phyloP scores from a whole-genome alignment of 2,113 vertebrate genomes.

The Oxyura jamaicensis region DNA sequence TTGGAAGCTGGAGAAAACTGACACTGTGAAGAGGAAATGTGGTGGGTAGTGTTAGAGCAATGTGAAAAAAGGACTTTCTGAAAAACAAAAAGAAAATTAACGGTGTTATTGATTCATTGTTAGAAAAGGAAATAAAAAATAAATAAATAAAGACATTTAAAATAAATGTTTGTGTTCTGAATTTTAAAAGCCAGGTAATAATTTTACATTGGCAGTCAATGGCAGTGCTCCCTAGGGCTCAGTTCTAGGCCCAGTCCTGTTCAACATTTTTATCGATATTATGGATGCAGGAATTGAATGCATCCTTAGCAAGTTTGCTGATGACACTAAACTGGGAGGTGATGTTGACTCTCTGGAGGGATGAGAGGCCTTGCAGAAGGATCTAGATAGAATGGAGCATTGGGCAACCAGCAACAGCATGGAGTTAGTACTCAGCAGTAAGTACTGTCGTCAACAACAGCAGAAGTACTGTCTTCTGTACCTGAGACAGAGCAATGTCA shows the following conservation, averaged over 20 bases:
- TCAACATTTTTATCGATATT: background rate
- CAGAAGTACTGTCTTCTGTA: too few species aligned
- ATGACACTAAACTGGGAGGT: too few species aligned
- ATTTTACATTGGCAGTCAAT: background rate
- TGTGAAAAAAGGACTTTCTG: background rate
- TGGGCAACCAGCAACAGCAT: too few species aligned
- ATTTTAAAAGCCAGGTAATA: background rate
- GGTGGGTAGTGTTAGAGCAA: background rate
- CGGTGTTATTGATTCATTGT: background rate
- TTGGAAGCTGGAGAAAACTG: background rate
- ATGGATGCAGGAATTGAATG: background rate
- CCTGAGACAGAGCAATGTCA: too few species aligned
- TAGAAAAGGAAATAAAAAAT: background rate
- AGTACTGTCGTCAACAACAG: too few species aligned
- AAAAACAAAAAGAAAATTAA: background rate
- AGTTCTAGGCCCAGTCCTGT: background rate
- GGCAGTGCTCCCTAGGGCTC: background rate
- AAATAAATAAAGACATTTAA: background rate
- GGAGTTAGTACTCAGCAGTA: too few species aligned
- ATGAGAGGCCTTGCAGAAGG: too few species aligned
- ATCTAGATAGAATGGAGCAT: too few species aligned
- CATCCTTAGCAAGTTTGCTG: too few species aligned
- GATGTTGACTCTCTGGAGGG: too few species aligned
- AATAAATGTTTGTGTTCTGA: background rate
- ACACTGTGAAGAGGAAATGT: background rate